Base-by-base conservation (phyloP, 2,113 vertebrate genomes). In the Eonycteris spelaea region DNA sequence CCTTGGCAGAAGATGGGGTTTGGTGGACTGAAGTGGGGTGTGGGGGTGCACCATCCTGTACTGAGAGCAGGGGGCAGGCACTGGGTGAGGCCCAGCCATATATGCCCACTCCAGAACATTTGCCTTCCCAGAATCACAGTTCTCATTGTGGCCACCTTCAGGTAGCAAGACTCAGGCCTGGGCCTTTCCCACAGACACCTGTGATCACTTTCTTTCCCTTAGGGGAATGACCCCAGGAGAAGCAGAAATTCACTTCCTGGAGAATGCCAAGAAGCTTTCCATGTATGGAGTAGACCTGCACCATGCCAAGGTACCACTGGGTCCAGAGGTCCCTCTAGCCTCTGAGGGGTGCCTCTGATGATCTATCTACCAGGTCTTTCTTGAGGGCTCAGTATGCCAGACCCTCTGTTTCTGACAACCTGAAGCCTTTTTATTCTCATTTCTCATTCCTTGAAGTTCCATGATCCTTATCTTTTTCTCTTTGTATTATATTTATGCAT, bases 261-360 rank as follows among this genome's bases (percentile, higher is more conserved):
- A 99, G 98, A 99, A 99, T 0, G 99, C 99, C 33, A 99, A 99
- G 99, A 99, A 99, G 98, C 98, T 99, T 67, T 99, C 99, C 92
- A 99, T 99, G 99, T 99, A 99, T 0, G 99, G 99, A 38, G 99
- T 99, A 35, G 99, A 99, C 98, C 99, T 99, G 77, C 99, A 99
- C 97, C 99, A 99, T 0, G 99, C 99, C 89, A 99, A 99, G 99
- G 99, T 99, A 98, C 0, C 3, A 0, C 30, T 1, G 4, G 67
- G 63, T 18, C 57, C 84, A 16, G 22, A 43, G 4, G 21, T 11
- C 24, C 45, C 38, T 75, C 26, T 33, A 19, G 4, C 11, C 1
- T 63, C 77, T n/a, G 57, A n/a, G 51, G 30, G 11, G 55, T 79
- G 14, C 22, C 57, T 53, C 53, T 1, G 3, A 13, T 35, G 67